These are phyloP conservation scores for Chalcis sispes DNA, from an alignment of 2,888 invertebrate genomes.

Conservation along the genomic window DNA sequence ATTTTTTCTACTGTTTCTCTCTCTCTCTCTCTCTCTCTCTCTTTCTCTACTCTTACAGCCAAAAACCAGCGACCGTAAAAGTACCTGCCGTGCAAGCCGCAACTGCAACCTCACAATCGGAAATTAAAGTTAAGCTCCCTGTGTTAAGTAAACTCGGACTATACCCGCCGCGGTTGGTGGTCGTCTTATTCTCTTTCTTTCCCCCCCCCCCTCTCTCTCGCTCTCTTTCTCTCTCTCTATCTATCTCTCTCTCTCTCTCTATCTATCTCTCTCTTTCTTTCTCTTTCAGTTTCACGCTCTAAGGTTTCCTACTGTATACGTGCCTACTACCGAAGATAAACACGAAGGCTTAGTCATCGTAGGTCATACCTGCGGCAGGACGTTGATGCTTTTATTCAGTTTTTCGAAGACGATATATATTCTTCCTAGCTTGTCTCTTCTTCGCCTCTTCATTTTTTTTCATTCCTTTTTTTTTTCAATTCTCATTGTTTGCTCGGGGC, in stretches of 20 bases:
- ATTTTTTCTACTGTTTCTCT: too few species aligned
- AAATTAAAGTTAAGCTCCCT: slow-evolving; percentile 67
- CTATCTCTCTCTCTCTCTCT: too few species aligned
- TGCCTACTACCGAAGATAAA: not conserved
- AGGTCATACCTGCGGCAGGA: not conserved
- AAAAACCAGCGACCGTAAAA: not conserved
- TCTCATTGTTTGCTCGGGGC: slow-evolving; percentile 38
- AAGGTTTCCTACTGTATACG: slow-evolving; percentile 16
- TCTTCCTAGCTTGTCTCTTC: too few species aligned
- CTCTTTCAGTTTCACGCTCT: not conserved
- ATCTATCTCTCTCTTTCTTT: too few species aligned
- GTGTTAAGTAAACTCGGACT: slow-evolving; percentile 65
- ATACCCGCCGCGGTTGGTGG: slow-evolving; percentile 56
- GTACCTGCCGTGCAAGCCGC: slow-evolving; percentile 2
- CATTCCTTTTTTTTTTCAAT: slow-evolving; percentile 14
- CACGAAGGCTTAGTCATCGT: slow-evolving; percentile 29
- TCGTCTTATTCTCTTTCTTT: slow-evolving; percentile 49
- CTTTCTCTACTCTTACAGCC: not conserved
- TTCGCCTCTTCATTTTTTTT: not conserved
- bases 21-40: not conserved
- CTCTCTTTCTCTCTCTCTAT: too few species aligned
- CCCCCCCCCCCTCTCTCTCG: too few species aligned
- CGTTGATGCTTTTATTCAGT: slow-evolving; percentile 5
- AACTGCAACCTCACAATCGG: slow-evolving; percentile 63
- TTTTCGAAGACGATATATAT: slow-evolving; percentile 6